Conservation (phyloP, 2,888 invertebrate species). For the Esperia sulphurella region DNA sequence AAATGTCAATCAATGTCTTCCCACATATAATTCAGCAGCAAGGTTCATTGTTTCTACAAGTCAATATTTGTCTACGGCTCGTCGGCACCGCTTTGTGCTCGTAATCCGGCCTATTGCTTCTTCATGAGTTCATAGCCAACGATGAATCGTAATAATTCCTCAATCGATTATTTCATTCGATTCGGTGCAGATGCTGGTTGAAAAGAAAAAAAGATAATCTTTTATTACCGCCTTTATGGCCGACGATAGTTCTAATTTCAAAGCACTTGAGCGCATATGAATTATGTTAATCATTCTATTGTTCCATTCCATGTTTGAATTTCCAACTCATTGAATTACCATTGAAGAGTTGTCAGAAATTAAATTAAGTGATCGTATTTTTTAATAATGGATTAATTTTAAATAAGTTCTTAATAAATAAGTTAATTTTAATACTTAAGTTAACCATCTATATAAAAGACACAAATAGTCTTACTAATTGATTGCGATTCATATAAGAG, state of each 20-base stretch:
- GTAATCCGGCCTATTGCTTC: constrained; percentile 66
- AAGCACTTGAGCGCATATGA: constrained; percentile 30
- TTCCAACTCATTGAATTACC: constrained; percentile 8
- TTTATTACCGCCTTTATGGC: constrained; percentile 52
- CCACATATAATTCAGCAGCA: constrained; percentile 44
- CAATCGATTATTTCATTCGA: constrained; percentile 70
- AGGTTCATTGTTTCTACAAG: constrained; percentile 69
- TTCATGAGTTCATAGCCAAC: constrained; percentile 54
- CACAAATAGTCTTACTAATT: not conserved
- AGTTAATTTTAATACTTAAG: too few relatives aligned
- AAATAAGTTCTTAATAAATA: not conserved
- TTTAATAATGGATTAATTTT: constrained; percentile 2
- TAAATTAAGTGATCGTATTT: constrained; percentile 7
- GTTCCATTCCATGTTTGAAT: constrained; percentile 27
- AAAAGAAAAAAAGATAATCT: constrained; percentile 54
- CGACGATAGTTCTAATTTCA: constrained; percentile 52
- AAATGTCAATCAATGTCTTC: constrained; percentile 56
- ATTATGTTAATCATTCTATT: constrained; percentile 50
- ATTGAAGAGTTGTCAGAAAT: constrained; percentile 5
- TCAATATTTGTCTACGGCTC: constrained; percentile 75
- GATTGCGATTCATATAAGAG: not conserved
- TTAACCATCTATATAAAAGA: not conserved
- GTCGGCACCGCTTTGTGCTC: constrained; percentile 66
- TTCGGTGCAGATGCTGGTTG: constrained; percentile 38
- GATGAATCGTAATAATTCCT: constrained; percentile 74